Evolutionary conservation across 2,113 vertebrate species (phyloP).

Genomic region (Ammodytes dubius): DNA sequence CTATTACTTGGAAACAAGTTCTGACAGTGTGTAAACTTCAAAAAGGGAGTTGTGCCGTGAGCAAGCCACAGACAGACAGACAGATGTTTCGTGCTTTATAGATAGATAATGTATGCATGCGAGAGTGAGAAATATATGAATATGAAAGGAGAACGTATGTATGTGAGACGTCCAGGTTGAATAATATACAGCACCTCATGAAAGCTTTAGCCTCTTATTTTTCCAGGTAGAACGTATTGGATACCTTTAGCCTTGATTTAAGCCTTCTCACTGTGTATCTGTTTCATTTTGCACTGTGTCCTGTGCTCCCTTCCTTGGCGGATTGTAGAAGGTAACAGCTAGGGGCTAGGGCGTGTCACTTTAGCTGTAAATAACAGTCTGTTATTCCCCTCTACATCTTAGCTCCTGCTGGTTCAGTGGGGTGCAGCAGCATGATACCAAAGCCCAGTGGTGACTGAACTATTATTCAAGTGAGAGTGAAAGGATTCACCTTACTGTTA

Average conservation of each 20-base stretch:
- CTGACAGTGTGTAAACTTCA: too few species aligned
- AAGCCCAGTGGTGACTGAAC: constrained; percentile 17
- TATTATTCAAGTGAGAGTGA: constrained; percentile 57
- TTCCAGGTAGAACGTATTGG: too few species aligned
- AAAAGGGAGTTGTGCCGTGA: too few species aligned
- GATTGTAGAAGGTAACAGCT: background rate
- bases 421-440: constrained; percentile 47
- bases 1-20: too few species aligned
- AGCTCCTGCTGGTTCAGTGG: constrained; percentile 54
- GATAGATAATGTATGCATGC: too few species aligned
- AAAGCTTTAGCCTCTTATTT: too few species aligned
- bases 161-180: too few species aligned
- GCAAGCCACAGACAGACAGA: too few species aligned
- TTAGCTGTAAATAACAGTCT: constrained; percentile 4
- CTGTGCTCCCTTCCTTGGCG: background rate
- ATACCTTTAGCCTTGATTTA: background rate
- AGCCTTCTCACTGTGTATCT: background rate
- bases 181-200: too few species aligned
- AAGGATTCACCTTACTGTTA: constrained; percentile 70
- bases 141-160: too few species aligned
- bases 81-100: too few species aligned
- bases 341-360: background rate
- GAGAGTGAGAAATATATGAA: too few species aligned
- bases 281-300: background rate
- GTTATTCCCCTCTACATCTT: constrained; percentile 15